These are phyloP conservation scores for Anorthoa munda DNA, from an alignment of 2,888 invertebrate genomes.

Conservation along the genomic window DNA sequence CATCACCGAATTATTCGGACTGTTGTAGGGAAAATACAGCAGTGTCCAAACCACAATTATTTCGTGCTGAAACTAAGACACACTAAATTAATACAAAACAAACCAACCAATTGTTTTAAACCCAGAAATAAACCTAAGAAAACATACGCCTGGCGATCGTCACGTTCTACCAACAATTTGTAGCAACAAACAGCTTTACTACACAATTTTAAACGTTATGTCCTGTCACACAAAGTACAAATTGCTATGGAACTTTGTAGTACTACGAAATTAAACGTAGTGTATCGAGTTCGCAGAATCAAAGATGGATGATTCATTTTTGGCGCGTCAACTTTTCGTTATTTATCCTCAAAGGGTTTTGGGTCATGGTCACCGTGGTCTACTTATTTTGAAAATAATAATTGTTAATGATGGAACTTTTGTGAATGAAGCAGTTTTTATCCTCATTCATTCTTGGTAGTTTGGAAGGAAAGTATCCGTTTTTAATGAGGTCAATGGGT, in stretches of 20 bases:
- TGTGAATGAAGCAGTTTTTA: slow-evolving; percentile 22
- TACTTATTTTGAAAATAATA: slow-evolving; percentile 43
- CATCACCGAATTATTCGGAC: not conserved
- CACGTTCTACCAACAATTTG: slow-evolving; percentile 13
- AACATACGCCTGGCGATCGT: slow-evolving; percentile 19
- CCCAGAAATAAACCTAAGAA: slow-evolving; percentile 18
- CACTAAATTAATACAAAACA: slow-evolving; percentile 20
- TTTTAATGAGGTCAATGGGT: not conserved
- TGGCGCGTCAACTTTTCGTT: slow-evolving; percentile 54
- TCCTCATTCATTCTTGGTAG: slow-evolving; percentile 42
- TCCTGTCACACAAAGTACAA: not conserved
- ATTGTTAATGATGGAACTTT: slow-evolving; percentile 41
- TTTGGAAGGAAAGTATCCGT: slow-evolving; percentile 5
- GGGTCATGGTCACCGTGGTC: slow-evolving; percentile 56
- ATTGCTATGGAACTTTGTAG: not conserved
- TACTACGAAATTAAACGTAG: slow-evolving; percentile 13
- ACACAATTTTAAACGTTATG: slow-evolving; percentile 5
- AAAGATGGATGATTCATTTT: slow-evolving; percentile 64
- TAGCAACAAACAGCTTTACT: not conserved
- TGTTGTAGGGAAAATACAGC: not conserved
- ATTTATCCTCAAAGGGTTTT: slow-evolving; percentile 60
- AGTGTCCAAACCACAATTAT: not conserved
- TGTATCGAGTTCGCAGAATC: slow-evolving; percentile 54
- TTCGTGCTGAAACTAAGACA: slow-evolving; percentile 12
- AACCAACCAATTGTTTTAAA: slow-evolving; percentile 27